A percentile compares a stretch with the other conserved stretches of the same genome.
phyloP scores from a whole-genome alignment of 2,113 vertebrate species.

The Leucopternis melanops region DNA sequence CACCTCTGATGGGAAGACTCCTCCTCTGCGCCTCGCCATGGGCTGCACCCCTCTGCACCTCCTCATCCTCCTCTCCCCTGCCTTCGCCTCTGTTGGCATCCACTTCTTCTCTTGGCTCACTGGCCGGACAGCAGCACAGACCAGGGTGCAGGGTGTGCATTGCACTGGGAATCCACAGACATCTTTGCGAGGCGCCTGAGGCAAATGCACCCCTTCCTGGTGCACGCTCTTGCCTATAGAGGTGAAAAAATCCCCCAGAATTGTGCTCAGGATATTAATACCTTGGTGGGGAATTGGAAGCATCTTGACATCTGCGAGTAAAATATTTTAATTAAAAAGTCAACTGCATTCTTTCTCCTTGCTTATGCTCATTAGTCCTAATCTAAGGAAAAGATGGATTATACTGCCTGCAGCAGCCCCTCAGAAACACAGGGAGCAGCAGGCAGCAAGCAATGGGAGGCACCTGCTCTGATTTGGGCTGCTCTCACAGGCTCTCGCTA shows the following conservation, averaged over 20 bases:
- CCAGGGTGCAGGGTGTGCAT: not conserved
- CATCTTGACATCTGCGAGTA: rapidly evolving
- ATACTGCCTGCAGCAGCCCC: not conserved
- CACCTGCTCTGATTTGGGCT: not conserved
- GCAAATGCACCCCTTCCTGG: not conserved
- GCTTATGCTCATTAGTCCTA: not conserved
- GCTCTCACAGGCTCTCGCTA: not conserved
- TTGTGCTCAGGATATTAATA: not conserved
- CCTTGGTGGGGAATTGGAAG: not conserved
- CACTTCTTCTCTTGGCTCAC: not conserved
- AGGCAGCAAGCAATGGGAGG: not conserved
- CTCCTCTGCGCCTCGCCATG: not conserved
- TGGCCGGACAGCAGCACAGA: not conserved
- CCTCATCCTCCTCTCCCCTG: not conserved
- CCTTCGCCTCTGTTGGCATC: not conserved
- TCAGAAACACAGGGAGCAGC: not conserved
- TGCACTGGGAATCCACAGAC: not conserved
- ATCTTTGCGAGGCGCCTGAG: rapidly evolving
- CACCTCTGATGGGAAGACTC: not conserved
- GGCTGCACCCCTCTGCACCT: not conserved
- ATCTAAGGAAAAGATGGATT: not conserved
- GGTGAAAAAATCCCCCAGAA: not conserved
- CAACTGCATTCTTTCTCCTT: not conserved
- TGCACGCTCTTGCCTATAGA: not conserved
- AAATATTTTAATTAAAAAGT: not conserved